Conservation (phyloP, 2,113 vertebrate species). For the Mugil cephalus region DNA sequence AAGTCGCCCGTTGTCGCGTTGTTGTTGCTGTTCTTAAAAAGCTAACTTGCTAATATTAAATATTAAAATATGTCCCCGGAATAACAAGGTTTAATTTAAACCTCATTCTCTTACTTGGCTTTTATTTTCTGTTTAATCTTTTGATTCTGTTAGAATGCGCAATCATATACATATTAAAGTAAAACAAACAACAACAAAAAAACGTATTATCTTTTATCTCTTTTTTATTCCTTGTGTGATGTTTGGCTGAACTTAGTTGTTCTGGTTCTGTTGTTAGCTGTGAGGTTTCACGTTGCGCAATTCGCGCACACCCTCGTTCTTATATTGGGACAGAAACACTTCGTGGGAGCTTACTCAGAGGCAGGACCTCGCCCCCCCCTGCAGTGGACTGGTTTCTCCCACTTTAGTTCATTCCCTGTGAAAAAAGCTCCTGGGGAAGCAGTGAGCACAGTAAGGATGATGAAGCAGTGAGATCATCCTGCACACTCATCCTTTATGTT, state of each 20-base stretch:
- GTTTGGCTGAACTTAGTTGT: background rate
- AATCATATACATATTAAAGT: no score
- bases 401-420: constrained; percentile 21
- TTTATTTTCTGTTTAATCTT: no score
- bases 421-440: constrained; percentile 1
- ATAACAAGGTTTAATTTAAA: background rate
- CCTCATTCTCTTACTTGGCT: no score
- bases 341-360: background rate
- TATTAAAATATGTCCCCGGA: constrained; percentile 22
- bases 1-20: background rate
- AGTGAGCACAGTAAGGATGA: constrained; percentile 20
- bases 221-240: background rate
- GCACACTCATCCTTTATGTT: constrained; percentile 34
- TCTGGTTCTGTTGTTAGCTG: background rate
- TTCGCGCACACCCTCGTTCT: background rate
- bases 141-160: no score
- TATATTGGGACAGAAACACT: background rate
- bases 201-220: no score
- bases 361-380: background rate
- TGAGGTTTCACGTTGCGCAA: constrained; percentile 14
- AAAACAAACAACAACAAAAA: no score
- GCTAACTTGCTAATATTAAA: constrained; percentile 5
- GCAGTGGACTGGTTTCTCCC: background rate
- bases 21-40: constrained; percentile 2
- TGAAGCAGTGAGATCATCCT: constrained; percentile 45